phyloP scores from a whole-genome alignment of 2,888 invertebrate genomes.

The Synergus umbraculus region DNA sequence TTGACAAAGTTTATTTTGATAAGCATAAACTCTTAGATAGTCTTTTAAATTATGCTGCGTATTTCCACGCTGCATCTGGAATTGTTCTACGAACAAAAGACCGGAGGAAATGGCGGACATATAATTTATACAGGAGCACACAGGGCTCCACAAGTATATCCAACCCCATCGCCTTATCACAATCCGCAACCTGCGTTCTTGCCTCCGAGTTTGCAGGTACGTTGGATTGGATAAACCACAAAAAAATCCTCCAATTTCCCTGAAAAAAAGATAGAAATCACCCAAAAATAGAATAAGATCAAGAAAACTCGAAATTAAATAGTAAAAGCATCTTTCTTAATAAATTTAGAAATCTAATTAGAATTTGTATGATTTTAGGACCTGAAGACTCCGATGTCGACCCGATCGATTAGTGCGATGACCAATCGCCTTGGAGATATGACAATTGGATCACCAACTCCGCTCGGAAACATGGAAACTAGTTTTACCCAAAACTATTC shows the following conservation, averaged over 20 bases:
- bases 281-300: neutral
- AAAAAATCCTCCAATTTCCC: neutral
- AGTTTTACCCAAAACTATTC: conserved; percentile 81
- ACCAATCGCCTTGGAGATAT: conserved; percentile 74
- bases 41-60: neutral
- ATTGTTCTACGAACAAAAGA: conserved; percentile 66
- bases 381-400: conserved; percentile 73
- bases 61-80: conserved; percentile 73
- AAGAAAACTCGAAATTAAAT: neutral
- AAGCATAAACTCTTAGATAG: neutral
- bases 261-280: neutral
- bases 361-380: conserved; percentile 63
- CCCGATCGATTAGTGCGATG: conserved; percentile 71
- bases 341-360: neutral
- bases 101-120: conserved; percentile 72
- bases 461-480: conserved; percentile 79
- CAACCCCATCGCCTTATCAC: conserved; percentile 74
- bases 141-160: conserved; percentile 76
- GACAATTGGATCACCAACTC: conserved; percentile 74
- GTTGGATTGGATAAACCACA: conserved; percentile 43
- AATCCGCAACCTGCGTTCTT: conserved; percentile 77
- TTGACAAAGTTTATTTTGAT: too few species aligned
- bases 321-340: too few species aligned
- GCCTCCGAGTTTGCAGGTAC: conserved; percentile 75
- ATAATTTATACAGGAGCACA: conserved; percentile 74